Base-by-base conservation (phyloP, 1,140 invertebrate genomes). In the Drosophila ambigua region DNA sequence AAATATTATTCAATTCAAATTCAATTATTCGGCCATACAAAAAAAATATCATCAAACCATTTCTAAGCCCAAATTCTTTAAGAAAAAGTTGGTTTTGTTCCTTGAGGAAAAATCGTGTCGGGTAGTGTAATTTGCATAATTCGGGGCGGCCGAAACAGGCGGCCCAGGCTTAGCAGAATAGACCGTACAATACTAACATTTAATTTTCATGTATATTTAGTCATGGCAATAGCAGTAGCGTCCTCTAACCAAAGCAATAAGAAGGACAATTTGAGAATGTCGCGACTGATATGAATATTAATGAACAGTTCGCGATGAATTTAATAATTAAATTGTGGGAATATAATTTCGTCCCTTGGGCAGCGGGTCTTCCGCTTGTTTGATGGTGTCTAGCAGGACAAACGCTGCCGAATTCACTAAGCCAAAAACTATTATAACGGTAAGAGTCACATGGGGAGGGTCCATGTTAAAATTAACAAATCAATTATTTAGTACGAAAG, bases 401-500 rank as follows among this genome's bases (percentile, higher is more conserved):
- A 67, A 31, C 16, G 24, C 13, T 23, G 39, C 39, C 39, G 20
- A 41, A 41, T 39, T 20, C 35, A 20, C 57, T 41, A 15, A 44
- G n/a, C 28, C 61, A 20, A 57, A 72, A 66, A 65, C 35, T 72
- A 75, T 65, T 49, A 62, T 61, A 35, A 71, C 53, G 61, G 26
- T 13, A 23, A 24, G 62, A 49, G 44, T 41, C 16, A 26, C 26
- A 49, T 9, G 41, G 20, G 28, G 26, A 26, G 11, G 44, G 57
- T 16, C 65, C 66, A 63, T 78, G 83, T 87, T 83, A 77, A 87
- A 87, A 87, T 87, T 87, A 87, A 88, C 83, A 87, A 87, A 87
- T 87, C 72, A 87, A 87, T 87, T 79, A 87, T 87, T 87, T 82
- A 87, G 83, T 82, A 67, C 41, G 50, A 75, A 87, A 75, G 82